Conservation (phyloP, 2,888 invertebrate genomes). For the Lomographa bimaculata region DNA sequence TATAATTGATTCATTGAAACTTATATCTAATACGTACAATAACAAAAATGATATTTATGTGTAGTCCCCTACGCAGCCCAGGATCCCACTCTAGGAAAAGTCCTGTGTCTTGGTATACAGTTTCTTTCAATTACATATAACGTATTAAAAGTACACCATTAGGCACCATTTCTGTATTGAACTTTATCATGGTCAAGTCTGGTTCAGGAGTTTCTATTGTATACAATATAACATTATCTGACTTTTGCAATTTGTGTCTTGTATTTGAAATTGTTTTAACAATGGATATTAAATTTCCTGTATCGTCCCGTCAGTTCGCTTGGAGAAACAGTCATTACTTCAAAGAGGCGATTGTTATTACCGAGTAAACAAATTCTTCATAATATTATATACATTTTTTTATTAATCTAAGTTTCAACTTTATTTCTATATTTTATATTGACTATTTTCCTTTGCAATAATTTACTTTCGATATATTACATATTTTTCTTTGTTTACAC, state of each 20-base stretch:
- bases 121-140: too few species aligned
- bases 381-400: conserved; percentile 74
- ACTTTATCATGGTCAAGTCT: not conserved
- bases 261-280: conserved; percentile 50
- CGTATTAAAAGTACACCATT: too few species aligned
- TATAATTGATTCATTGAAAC: too few species aligned
- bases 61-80: too few species aligned
- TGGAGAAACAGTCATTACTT: conserved; percentile 99
- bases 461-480: conserved; percentile 37
- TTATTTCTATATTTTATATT: conserved; percentile 64
- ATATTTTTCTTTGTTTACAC: conserved; percentile 32
- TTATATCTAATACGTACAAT: too few species aligned
- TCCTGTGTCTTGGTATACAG: too few species aligned
- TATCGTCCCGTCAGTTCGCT: conserved; percentile 88
- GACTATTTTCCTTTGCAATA: conserved; percentile 40
- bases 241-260: conserved; percentile 24
- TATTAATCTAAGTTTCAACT: conserved; percentile 72
- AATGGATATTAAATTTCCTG: conserved; percentile 64
- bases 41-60: too few species aligned
- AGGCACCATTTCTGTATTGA: conserved; percentile 1
- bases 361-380: conserved; percentile 87
- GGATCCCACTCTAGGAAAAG: too few species aligned
- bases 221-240: too few species aligned
- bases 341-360: conserved; percentile 96
- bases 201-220: not conserved